Evolutionary conservation across 2,797 vertebrate genomes (phyloP).

Genomic region (Acestrorhynchus altus): DNA sequence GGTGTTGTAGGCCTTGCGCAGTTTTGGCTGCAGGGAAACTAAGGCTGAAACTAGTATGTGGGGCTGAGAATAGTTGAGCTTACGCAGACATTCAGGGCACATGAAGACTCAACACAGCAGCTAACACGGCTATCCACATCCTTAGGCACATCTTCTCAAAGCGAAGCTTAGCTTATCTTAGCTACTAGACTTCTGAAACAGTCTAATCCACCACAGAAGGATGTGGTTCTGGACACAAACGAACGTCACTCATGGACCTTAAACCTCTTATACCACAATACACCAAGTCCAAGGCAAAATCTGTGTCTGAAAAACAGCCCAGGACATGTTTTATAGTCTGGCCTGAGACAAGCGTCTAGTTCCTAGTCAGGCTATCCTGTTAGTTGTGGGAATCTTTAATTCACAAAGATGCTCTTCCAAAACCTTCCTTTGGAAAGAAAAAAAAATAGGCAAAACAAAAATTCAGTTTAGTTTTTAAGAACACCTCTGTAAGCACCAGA

Average conservation of each 20-base stretch:
- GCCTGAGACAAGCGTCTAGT: background rate
- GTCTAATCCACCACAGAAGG: background rate
- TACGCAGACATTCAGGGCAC: background rate
- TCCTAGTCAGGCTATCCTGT: background rate
- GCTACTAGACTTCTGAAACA: background rate
- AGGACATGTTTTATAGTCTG: slow-evolving; percentile 10
- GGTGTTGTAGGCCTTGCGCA: slow-evolving; percentile 24
- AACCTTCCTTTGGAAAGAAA: background rate
- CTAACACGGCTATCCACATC: background rate
- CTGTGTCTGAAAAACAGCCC: background rate
- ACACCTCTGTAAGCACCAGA: slow-evolving; percentile 51
- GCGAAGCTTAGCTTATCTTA: slow-evolving; percentile 14
- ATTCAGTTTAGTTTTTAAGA: slow-evolving; percentile 15
- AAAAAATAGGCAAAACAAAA: background rate
- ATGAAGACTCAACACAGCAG: background rate
- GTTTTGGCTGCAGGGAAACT: slow-evolving; percentile 45
- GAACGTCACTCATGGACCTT: background rate
- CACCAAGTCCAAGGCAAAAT: background rate
- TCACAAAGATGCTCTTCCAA: background rate
- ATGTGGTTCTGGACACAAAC: background rate
- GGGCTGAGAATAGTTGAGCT: slow-evolving; percentile 28
- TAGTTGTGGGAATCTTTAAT: background rate
- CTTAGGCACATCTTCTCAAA: background rate
- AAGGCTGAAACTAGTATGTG: slow-evolving; percentile 33
- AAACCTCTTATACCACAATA: background rate